Evolutionary conservation across 2,113 vertebrate genomes (phyloP).

Genomic region (Propithecus coquereli): DNA sequence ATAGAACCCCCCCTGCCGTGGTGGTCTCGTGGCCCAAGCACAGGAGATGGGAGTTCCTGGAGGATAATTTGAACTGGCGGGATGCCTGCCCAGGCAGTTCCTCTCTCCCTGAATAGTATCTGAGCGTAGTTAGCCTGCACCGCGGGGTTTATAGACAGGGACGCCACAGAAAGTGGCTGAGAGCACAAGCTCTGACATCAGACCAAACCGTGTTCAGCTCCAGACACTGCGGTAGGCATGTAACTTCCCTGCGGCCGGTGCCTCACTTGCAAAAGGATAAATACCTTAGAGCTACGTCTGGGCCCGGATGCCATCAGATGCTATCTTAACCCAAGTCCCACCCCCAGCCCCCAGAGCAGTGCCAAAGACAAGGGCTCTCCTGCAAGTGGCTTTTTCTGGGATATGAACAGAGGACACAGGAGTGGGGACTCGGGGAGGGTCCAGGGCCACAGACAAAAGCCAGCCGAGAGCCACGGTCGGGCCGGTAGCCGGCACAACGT

Average conservation of each 20-base stretch:
- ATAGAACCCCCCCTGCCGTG: not conserved
- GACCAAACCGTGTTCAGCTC: not conserved
- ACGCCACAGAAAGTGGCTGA: not conserved
- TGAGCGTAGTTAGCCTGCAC: fast-evolving
- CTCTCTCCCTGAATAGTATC: fast-evolving
- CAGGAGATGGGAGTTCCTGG: not conserved
- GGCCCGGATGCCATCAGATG: not conserved
- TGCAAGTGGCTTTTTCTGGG: not conserved
- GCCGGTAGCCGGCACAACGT: not conserved
- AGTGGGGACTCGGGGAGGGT: too few relatives aligned
- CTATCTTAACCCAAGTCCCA: not conserved
- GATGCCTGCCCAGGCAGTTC: not conserved
- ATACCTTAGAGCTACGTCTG: not conserved
- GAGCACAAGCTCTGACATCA: not conserved
- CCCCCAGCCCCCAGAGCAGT: not conserved
- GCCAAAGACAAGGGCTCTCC: not conserved
- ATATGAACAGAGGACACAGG: not conserved
- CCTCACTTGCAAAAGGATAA: not conserved
- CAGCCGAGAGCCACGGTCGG: not conserved
- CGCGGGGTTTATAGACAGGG: fast-evolving
- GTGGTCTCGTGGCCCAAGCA: fast-evolving
- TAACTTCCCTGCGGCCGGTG: not conserved
- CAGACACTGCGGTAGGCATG: not conserved
- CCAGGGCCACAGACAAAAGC: not conserved
- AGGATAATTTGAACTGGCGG: fast-evolving